phyloP scores from a whole-genome alignment of 1,140 invertebrate species.

The Wasmannia auropunctata region DNA sequence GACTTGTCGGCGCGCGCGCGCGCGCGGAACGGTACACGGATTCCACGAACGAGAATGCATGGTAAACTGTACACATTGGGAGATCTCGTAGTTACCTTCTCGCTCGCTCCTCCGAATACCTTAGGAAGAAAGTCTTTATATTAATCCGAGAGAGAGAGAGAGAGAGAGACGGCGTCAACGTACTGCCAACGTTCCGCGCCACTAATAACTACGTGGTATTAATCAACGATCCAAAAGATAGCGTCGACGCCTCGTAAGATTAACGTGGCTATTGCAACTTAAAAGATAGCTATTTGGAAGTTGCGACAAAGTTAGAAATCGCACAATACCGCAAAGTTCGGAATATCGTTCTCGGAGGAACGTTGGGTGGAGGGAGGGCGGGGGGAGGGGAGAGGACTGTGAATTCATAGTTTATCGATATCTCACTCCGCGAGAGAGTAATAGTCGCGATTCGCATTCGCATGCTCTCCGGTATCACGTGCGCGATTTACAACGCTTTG shows the following conservation, averaged over 20 bases:
- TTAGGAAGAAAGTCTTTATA: background rate
- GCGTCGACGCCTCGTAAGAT: background rate
- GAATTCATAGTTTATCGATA: constrained; percentile 44
- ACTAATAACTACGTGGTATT: background rate
- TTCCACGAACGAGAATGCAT: background rate
- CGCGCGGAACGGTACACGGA: constrained; percentile 6
- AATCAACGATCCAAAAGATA: background rate
- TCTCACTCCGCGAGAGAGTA: background rate
- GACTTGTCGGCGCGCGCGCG: background rate
- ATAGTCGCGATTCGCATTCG: constrained; percentile 24
- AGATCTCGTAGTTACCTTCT: background rate
- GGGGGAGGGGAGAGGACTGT: no score
- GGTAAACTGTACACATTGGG: background rate
- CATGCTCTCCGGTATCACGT: constrained; percentile 23
- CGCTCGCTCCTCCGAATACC: background rate
- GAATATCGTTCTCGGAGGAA: constrained; percentile 4
- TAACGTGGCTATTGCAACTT: constrained; percentile 10
- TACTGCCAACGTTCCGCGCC: no score
- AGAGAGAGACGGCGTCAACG: no score
- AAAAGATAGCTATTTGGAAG: constrained; percentile 13
- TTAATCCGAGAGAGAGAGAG: background rate
- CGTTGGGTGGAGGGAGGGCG: no score
- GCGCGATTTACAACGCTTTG: constrained; percentile 33
- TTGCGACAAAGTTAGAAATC: constrained; percentile 37
- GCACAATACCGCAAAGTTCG: constrained; percentile 21